phyloP scores from a whole-genome alignment of 2,888 invertebrate species.

The Himalopsyche kuldschensis region DNA sequence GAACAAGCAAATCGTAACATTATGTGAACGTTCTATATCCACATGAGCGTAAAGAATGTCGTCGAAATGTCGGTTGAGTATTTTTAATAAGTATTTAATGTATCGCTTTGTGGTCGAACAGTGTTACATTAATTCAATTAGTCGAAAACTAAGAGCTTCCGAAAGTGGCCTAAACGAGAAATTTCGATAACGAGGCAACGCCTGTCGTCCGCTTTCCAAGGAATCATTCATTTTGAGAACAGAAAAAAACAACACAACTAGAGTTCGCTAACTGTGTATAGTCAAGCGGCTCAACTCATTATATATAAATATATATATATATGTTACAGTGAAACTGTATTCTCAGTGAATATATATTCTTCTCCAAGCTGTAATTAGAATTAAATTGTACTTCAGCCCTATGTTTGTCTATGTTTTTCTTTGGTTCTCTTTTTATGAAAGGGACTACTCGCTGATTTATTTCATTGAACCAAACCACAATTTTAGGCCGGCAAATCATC shows the following conservation, averaged over 20 bases:
- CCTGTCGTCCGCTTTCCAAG: conserved; percentile 16
- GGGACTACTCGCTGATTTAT: too few relatives aligned
- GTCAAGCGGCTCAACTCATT: background rate
- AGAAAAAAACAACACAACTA: background rate
- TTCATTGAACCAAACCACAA: too few relatives aligned
- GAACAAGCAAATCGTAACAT: too few relatives aligned
- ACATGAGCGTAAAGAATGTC: background rate
- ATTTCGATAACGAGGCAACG: conserved; percentile 32
- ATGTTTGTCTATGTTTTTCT: too few relatives aligned
- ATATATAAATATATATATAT: too few relatives aligned
- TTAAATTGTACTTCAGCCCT: too few relatives aligned
- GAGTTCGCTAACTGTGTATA: background rate
- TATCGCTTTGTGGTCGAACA: background rate
- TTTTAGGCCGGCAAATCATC: too few relatives aligned
- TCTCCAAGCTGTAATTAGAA: too few relatives aligned
- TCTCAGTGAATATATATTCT: too few relatives aligned
- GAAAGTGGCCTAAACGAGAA: conserved; percentile 21
- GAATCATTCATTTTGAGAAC: conserved; percentile 26
- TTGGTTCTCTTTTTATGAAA: too few relatives aligned
- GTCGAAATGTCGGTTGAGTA: background rate
- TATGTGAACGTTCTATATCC: background rate
- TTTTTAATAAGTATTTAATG: background rate
- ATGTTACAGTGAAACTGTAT: too few relatives aligned
- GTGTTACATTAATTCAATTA: conserved; percentile 33
- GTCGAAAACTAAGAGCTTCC: conserved; percentile 22